Percentiles rank a stretch among this genome's conserved stretches.
These are phyloP conservation scores for Drosophila leonis DNA, from an alignment of 2,888 invertebrate genomes.

Conservation along the genomic window DNA sequence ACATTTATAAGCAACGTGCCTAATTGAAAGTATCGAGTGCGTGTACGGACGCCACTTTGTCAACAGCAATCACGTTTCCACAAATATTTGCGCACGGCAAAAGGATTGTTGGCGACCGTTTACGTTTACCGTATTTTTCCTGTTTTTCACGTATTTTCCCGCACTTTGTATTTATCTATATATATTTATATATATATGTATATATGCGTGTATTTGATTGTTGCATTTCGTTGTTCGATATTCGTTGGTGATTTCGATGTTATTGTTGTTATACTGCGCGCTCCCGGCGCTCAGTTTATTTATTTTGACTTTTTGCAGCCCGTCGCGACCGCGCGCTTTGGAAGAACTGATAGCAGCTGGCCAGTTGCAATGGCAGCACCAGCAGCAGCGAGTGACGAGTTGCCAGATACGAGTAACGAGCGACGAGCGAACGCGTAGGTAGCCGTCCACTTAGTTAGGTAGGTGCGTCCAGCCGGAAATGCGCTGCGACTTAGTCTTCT, in stretches of 20 bases:
- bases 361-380: conserved; percentile 28
- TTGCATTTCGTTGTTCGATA: conserved; percentile 36
- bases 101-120: conserved; percentile 61
- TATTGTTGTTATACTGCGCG: conserved; percentile 16
- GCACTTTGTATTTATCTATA: conserved; percentile 22
- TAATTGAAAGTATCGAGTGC: conserved; percentile 71
- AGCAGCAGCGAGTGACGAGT: conserved; percentile 2
- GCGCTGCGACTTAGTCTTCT: conserved; percentile 57
- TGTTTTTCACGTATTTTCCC: conserved; percentile 13
- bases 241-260: conserved; percentile 22
- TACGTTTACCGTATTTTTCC: conserved; percentile 7
- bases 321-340: conserved; percentile 61
- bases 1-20: conserved; percentile 80
- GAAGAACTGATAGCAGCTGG: conserved; percentile 57
- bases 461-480: conserved; percentile 68
- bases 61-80: conserved; percentile 74
- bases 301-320: conserved; percentile 38
- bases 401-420: conserved; percentile 16
- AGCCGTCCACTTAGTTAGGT: conserved; percentile 34
- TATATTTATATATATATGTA: neutral
- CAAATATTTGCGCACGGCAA: conserved; percentile 70
- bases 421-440: conserved; percentile 36
- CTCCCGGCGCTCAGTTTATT: conserved; percentile 45
- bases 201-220: conserved; percentile 3
- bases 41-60: conserved; percentile 78